phyloP scores from a whole-genome alignment of 92 coral and sea anemone species.

The Phymanthus crucifer region DNA sequence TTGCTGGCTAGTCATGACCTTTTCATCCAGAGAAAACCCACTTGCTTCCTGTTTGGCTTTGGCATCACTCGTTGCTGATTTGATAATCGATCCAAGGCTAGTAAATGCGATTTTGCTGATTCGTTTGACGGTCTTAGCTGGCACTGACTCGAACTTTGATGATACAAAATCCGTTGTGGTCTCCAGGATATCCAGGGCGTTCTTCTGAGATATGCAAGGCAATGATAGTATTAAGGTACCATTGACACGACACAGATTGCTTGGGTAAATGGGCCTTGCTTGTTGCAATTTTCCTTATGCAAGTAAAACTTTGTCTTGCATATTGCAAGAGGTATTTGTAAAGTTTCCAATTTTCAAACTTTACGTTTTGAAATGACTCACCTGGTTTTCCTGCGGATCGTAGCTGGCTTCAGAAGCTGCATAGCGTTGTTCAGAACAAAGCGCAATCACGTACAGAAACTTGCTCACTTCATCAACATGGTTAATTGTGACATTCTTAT shows the following conservation, averaged over 20 bases:
- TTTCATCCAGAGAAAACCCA: background rate
- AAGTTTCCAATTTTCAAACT: background rate
- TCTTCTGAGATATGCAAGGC: background rate
- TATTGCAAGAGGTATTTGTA: too few relatives aligned
- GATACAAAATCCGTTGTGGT: constrained; percentile 34
- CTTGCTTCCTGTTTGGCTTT: background rate
- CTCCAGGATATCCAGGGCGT: constrained; percentile 15
- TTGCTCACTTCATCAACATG: constrained; percentile 22
- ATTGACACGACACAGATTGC: background rate
- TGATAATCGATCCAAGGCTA: constrained; percentile 10
- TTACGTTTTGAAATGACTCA: background rate
- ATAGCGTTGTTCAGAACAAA: constrained; percentile 12
- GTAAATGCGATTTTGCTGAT: background rate
- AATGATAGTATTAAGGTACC: background rate
- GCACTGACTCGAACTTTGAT: background rate
- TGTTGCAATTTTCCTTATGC: too few relatives aligned
- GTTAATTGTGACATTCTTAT: constrained; percentile 29
- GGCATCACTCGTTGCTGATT: constrained; percentile 15
- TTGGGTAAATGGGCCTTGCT: too few relatives aligned
- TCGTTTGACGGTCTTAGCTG: background rate
- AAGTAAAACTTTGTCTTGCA: too few relatives aligned
- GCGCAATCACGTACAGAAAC: constrained; percentile 38
- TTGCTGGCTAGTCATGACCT: background rate
- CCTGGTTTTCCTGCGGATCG: background rate
- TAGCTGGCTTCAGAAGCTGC: background rate